Percentiles rank a stretch among this genome's conserved stretches.
phyloP scores from a whole-genome alignment of 2,113 vertebrate genomes.

The Etheostoma spectabile region DNA sequence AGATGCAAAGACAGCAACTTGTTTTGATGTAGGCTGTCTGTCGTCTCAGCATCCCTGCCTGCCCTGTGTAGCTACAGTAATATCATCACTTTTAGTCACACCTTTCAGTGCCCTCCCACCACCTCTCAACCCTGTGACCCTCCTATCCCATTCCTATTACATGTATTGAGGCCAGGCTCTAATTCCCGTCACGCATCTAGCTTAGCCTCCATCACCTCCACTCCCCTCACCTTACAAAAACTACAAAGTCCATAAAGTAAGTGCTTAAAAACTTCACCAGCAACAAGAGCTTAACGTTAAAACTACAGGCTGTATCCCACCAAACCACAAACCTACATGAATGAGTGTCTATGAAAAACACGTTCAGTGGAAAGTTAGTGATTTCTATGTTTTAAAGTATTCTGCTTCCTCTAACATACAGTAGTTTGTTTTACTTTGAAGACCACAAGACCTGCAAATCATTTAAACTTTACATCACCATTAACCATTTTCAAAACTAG shows the following conservation, averaged over 20 bases:
- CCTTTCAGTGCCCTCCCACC: constrained; percentile 14
- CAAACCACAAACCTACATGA: background rate
- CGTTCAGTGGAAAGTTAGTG: background rate
- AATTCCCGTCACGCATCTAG: constrained; percentile 65
- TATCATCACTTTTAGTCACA: constrained; percentile 3
- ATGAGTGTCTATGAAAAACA: background rate
- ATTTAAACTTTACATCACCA: background rate
- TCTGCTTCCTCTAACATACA: background rate
- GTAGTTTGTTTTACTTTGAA: background rate
- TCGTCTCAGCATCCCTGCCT: background rate
- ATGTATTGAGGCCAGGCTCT: constrained; percentile 37
- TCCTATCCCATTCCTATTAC: constrained; percentile 9
- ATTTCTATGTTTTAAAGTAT: background rate
- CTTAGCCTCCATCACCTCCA: constrained; percentile 44
- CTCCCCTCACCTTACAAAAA: constrained; percentile 11
- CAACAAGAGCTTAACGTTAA: background rate
- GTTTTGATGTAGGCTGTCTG: background rate
- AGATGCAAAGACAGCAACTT: background rate
- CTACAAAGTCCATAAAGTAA: constrained; percentile 36
- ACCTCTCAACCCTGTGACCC: constrained; percentile 18
- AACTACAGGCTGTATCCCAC: background rate
- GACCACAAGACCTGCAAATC: background rate
- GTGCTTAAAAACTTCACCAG: background rate
- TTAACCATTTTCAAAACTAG: background rate
- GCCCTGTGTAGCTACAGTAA: background rate